A percentile compares a stretch with the other conserved stretches of the same genome.
phyloP scores from a whole-genome alignment of 2,797 vertebrate species.

The Euthynnus affinis region DNA sequence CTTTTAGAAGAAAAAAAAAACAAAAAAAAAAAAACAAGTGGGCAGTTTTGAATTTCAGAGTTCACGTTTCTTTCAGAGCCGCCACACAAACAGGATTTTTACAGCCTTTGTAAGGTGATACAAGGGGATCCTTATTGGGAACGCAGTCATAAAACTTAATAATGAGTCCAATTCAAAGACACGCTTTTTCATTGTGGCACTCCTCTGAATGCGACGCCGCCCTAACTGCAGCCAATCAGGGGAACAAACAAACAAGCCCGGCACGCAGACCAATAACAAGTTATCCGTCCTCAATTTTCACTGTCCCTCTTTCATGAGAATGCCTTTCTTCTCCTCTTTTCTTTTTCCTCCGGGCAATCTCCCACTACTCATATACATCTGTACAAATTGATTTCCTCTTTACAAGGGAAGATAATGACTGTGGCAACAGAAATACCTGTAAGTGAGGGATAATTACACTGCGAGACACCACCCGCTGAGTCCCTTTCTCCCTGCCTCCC shows the following conservation, averaged over 20 bases:
- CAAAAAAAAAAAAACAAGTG: neutral
- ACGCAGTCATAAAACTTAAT: slow-evolving; percentile 79
- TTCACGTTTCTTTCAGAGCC: slow-evolving; percentile 15
- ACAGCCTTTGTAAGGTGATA: slow-evolving; percentile 45
- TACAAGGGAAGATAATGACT: slow-evolving; percentile 87
- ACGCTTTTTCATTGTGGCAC: slow-evolving; percentile 55
- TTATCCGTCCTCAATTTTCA: slow-evolving; percentile 78
- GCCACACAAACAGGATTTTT: slow-evolving; percentile 35
- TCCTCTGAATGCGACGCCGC: slow-evolving; percentile 50
- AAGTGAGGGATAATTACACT: slow-evolving; percentile 95
- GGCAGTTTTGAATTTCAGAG: slow-evolving; percentile 18
- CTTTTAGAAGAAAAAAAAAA: neutral
- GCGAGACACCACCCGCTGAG: slow-evolving; percentile 89
- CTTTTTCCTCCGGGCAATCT: slow-evolving; percentile 79
- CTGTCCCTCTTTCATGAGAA: slow-evolving; percentile 76
- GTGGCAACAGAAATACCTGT: slow-evolving; percentile 94
- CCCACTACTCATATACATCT: slow-evolving; percentile 85
- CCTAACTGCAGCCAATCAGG: slow-evolving; percentile 77
- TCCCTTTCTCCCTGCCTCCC: slow-evolving; percentile 87
- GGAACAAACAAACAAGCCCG: slow-evolving; percentile 77
- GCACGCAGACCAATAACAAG: slow-evolving; percentile 69
- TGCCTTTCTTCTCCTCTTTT: slow-evolving; percentile 66
- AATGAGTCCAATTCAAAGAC: slow-evolving; percentile 84
- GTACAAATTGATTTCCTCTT: slow-evolving; percentile 89
- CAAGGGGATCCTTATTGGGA: slow-evolving; percentile 63